Evolutionary conservation across 2,888 invertebrate genomes (phyloP).

Genomic region (Orchestes rusci): DNA sequence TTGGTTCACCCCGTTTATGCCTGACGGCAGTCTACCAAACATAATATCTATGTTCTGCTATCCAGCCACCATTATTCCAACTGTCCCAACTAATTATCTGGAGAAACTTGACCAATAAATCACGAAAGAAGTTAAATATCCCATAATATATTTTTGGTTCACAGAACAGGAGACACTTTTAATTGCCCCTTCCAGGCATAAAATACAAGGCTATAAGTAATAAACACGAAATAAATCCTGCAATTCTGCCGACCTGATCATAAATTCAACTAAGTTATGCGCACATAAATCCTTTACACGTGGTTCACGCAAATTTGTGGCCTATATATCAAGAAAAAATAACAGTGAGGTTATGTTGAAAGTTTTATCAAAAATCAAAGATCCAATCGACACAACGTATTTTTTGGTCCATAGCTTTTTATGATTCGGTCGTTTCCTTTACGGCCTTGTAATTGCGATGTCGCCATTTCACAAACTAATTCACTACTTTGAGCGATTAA

Average conservation of each 20-base stretch:
- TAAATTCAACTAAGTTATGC: slow-evolving; percentile 42
- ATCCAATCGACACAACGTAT: too few relatives aligned
- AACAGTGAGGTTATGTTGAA: slow-evolving; percentile 24
- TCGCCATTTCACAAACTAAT: slow-evolving; percentile 38
- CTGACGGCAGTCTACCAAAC: too few relatives aligned
- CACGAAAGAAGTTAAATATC: slow-evolving; percentile 16
- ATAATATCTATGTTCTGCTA: too few relatives aligned
- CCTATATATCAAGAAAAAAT: slow-evolving; percentile 45
- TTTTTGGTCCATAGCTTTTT: slow-evolving; percentile 24
- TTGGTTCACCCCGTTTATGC: too few relatives aligned
- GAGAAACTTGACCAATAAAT: slow-evolving; percentile 17
- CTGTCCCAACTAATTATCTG: too few relatives aligned
- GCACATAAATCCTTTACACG: slow-evolving; percentile 39
- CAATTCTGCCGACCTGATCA: slow-evolving; percentile 38
- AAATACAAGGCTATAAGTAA: slow-evolving; percentile 21
- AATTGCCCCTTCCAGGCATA: slow-evolving; percentile 18
- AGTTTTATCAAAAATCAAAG: too few relatives aligned
- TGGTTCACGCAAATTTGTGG: slow-evolving; percentile 43
- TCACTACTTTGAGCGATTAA: slow-evolving; percentile 38
- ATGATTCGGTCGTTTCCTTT: slow-evolving; percentile 31
- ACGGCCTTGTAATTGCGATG: slow-evolving; percentile 37
- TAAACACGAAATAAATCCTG: slow-evolving; percentile 28
- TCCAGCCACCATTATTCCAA: too few relatives aligned
- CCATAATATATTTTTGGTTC: too few relatives aligned
- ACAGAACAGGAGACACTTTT: slow-evolving; percentile 18